Evolutionary conservation across 2,113 vertebrate species (phyloP).

Genomic region (Misgurnus anguillicaudatus): DNA sequence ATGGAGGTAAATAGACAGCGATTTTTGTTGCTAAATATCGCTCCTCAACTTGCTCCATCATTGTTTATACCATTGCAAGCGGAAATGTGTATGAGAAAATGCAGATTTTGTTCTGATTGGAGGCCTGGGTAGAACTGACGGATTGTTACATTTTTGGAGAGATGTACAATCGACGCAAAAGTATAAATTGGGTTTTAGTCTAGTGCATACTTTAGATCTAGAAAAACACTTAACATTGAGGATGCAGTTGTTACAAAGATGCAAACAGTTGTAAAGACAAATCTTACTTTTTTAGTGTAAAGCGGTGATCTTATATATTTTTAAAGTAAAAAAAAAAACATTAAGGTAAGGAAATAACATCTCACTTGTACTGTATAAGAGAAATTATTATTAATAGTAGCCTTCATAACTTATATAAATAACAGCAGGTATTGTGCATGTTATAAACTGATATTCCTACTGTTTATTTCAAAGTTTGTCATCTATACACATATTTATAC

Average conservation of each 20-base stretch:
- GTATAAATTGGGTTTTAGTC: not conserved
- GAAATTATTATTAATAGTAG: too few relatives aligned
- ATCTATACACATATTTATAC: not conserved
- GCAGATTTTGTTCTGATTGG: too few relatives aligned
- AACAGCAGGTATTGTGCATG: slow-evolving; percentile 16
- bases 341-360: too few relatives aligned
- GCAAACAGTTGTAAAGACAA: slow-evolving; percentile 1
- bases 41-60: too few relatives aligned
- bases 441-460: slow-evolving; percentile 8
- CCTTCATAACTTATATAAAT: not conserved
- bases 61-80: too few relatives aligned
- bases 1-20: too few relatives aligned
- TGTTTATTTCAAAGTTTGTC: slow-evolving; percentile 49
- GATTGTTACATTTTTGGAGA: too few relatives aligned
- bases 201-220: slow-evolving; percentile 3
- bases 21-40: too few relatives aligned
- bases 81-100: too few relatives aligned
- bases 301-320: not conserved
- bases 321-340: not conserved
- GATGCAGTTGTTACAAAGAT: not conserved
- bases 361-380: too few relatives aligned
- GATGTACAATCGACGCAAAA: too few relatives aligned
- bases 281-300: not conserved
- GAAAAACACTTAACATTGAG: slow-evolving; percentile 11
- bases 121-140: too few relatives aligned